These are phyloP conservation scores for Porites cylindrica DNA, from an alignment of 92 coral and sea anemone genomes.

Conservation along the genomic window DNA sequence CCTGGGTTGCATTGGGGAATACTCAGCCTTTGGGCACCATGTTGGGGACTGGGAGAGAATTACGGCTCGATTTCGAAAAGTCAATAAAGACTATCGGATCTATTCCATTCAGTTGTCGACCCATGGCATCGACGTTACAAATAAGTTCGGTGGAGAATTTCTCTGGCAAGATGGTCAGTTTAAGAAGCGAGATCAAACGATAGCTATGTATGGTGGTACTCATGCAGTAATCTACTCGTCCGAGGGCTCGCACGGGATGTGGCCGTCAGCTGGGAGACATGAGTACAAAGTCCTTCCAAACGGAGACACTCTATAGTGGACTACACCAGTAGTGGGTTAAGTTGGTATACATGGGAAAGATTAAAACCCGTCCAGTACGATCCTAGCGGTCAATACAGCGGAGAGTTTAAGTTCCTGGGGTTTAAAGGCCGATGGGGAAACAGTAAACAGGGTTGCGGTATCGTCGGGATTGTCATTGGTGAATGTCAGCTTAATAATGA, in stretches of 20 bases:
- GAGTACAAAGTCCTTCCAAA: neutral
- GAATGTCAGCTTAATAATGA: neutral
- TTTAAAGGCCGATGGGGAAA: slow-evolving; percentile 3
- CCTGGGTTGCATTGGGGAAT: slow-evolving; percentile 7
- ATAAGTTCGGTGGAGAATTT: slow-evolving; percentile 7
- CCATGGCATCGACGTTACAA: neutral
- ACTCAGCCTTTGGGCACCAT: slow-evolving; percentile 18
- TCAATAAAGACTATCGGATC: slow-evolving; percentile 1
- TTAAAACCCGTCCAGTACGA: slow-evolving; percentile 14
- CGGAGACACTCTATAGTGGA: neutral
- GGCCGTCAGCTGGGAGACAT: slow-evolving; percentile 14
- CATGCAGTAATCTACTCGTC: slow-evolving; percentile 16
- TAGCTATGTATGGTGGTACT: slow-evolving; percentile 16
- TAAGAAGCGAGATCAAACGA: slow-evolving; percentile 6
- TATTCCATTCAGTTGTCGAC: slow-evolving; percentile 12
- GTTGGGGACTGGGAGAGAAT: slow-evolving; percentile 27
- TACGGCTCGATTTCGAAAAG: slow-evolving; percentile 13
- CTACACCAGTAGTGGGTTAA: neutral
- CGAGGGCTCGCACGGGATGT: slow-evolving; percentile 22
- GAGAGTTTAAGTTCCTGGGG: slow-evolving; percentile 18
- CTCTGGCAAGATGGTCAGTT: slow-evolving; percentile 16
- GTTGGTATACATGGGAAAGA: slow-evolving; percentile 7
- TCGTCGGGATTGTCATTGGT: neutral
- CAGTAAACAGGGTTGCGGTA: neutral
- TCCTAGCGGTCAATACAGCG: neutral